A percentile compares a stretch with the other conserved stretches of the same genome.
phyloP scores from a whole-genome alignment of 1,140 invertebrate genomes.

The Habropoda laboriosa region DNA sequence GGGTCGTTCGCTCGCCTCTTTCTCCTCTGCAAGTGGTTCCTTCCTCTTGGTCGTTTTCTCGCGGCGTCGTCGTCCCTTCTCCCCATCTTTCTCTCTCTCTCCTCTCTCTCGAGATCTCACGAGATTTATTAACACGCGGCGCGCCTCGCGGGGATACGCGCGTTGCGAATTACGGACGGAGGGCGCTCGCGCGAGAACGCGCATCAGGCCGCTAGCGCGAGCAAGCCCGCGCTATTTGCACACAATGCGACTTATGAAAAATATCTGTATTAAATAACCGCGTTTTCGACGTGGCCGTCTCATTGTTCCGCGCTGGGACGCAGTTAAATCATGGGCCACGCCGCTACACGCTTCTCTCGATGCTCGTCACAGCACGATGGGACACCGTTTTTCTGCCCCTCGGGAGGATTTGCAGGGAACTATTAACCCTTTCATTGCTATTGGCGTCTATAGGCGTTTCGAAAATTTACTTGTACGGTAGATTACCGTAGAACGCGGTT shows the following conservation, averaged over 20 bases:
- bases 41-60: not conserved
- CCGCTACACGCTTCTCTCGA: not conserved
- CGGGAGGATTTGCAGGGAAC: no score
- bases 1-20: constrained; percentile 7
- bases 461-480: no score
- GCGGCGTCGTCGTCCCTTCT: not conserved
- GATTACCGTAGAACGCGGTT: no score
- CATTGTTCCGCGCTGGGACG: constrained; percentile 28
- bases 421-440: no score
- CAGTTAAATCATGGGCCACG: not conserved
- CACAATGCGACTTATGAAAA: constrained; percentile 53
- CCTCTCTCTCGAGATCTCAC: not conserved
- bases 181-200: constrained; percentile 9
- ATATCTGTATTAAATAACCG: constrained; percentile 51
- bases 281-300: constrained; percentile 37
- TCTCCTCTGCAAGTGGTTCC: not conserved
- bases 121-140: constrained; percentile 50
- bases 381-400: no score
- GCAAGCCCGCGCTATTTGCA: constrained; percentile 18
- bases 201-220: not conserved
- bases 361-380: no score
- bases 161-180: constrained; percentile 42
- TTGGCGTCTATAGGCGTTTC: no score
- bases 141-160: constrained; percentile 43
- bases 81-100: not conserved